Evolutionary conservation across 1,140 invertebrate genomes (phyloP), one percentile per base, ranked within the genome.

Genomic region (Nautilus pompilius): DNA sequence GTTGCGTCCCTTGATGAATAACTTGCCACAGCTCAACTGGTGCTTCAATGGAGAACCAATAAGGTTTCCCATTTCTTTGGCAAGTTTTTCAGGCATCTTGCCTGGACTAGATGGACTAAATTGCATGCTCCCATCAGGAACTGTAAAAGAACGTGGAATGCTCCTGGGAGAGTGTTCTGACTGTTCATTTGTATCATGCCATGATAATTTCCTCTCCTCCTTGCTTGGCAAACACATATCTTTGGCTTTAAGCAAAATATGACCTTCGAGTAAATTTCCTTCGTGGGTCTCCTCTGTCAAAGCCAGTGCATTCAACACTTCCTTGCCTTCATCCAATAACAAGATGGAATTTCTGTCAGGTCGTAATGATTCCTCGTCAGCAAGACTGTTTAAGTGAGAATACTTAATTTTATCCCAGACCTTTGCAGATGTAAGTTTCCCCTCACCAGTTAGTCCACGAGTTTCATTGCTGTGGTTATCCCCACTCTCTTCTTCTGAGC

Each of bases 21-120:
- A 60, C 62, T 74, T 75, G 6, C 73, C 72, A 26, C 73, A 68
- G 66, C 72, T 74, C 58, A 70, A 66, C 6, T 62, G 59, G 49
- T 63, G 59, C 33, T 71, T 70, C 24, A 67, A 69, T 33, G 75
- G 69, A n/a, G 68, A 68, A 6, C 68, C 75, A 17, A 78, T 75
- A 36, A 72, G 51, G 66, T 78, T 78, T 29, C 72, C 75, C 34
- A 75, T 69, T 53, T 76, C 75, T 68, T 78, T 78, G 26, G 66
- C 70, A 45, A 75, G 62, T 65, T 75, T 76, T 53, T 78, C 74
- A 53, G 74, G 73, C 71, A 74, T 76, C 71, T 73, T 76, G 58
- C 69, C 67, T 8, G 70, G 74, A 68, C 73, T 72, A 71, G 69
- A 73, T 51, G 57, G 64, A 66, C 58, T 60, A 60, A 61, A 67